A percentile compares a stretch with the other conserved stretches of the same genome.
Evolutionary conservation across 2,113 vertebrate species (phyloP).

Genomic region (Gasterosteus aculeatus): DNA sequence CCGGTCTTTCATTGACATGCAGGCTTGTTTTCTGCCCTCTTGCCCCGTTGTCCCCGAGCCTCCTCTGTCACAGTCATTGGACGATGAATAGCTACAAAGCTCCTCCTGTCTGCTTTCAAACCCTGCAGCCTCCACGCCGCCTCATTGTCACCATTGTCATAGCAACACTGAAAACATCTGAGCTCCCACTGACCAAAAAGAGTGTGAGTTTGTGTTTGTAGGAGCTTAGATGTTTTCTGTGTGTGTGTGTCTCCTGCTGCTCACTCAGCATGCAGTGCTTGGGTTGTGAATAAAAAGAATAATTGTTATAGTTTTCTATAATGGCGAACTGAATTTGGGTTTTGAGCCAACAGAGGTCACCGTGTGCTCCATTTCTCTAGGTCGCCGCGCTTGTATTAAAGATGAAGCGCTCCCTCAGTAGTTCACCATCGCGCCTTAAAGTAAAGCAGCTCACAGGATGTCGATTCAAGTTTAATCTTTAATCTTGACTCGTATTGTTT

Average conservation of each 20-base stretch:
- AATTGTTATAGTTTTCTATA: background rate
- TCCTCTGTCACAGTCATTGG: conserved; percentile 42
- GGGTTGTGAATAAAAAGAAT: conserved; percentile 7
- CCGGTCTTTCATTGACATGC: conserved; percentile 25
- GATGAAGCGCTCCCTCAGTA: background rate
- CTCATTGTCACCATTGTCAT: conserved; percentile 72
- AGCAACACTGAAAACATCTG: conserved; percentile 75
- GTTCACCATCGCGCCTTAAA: background rate
- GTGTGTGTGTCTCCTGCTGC: conserved; percentile 30
- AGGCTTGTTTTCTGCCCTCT: conserved; percentile 54
- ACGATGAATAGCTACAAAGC: conserved; percentile 48
- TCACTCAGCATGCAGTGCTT: conserved; percentile 12
- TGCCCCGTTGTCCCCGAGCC: conserved; percentile 42
- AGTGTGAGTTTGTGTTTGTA: conserved; percentile 36
- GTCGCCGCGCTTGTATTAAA: background rate
- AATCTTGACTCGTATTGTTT: background rate
- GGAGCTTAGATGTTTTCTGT: background rate
- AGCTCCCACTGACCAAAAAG: conserved; percentile 57
- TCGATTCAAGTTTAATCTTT: background rate
- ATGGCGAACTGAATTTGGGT: background rate
- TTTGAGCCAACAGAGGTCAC: background rate
- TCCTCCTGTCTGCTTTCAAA: conserved; percentile 32
- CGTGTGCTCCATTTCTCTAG: background rate
- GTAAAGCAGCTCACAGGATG: background rate
- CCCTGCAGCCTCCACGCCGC: conserved; percentile 28